Conservation (phyloP, 1,140 invertebrate species). For the Formica selysi region DNA sequence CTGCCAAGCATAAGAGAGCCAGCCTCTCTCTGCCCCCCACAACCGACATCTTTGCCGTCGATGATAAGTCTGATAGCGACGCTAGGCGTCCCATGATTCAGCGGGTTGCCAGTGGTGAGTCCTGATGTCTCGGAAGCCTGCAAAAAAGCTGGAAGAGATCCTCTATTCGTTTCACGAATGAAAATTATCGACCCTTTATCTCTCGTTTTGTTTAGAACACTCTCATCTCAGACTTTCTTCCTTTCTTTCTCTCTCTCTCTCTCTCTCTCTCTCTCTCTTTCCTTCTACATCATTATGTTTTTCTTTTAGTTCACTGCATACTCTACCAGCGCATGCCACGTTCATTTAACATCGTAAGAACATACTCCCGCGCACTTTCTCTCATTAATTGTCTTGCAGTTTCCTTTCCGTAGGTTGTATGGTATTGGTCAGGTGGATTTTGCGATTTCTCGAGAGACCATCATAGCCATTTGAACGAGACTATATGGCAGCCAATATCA, state of each 20-base stretch:
- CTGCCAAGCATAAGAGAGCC: conserved; percentile 85
- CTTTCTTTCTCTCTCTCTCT: conserved; percentile 48
- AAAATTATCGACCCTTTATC: conserved; percentile 65
- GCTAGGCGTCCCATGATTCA: conserved; percentile 84
- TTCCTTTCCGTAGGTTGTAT: conserved; percentile 17
- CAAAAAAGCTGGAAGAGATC: conserved; percentile 70
- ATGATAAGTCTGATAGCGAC: conserved; percentile 85
- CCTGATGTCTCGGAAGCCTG: conserved; percentile 72
- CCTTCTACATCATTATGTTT: conserved; percentile 34
- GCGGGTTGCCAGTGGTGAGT: conserved; percentile 85
- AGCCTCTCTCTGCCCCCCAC: conserved; percentile 86
- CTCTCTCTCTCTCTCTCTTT: conserved; percentile 38
- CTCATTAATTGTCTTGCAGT: not conserved
- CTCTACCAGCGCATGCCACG: conserved; percentile 34
- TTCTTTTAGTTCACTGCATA: conserved; percentile 40
- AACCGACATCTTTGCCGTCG: conserved; percentile 86
- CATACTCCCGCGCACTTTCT: conserved; percentile 30
- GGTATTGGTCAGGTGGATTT: conserved; percentile 35
- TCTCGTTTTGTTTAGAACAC: conserved; percentile 48
- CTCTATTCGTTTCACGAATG: conserved; percentile 71
- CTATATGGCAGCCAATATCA: conserved; percentile 45
- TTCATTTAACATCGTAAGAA: conserved; percentile 45
- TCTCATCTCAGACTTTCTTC: conserved; percentile 39
- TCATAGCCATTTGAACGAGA: not conserved
- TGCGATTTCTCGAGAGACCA: conserved; percentile 18